Base-by-base conservation (phyloP, 2,797 vertebrate genomes). In the Eulemur rubriventer region DNA sequence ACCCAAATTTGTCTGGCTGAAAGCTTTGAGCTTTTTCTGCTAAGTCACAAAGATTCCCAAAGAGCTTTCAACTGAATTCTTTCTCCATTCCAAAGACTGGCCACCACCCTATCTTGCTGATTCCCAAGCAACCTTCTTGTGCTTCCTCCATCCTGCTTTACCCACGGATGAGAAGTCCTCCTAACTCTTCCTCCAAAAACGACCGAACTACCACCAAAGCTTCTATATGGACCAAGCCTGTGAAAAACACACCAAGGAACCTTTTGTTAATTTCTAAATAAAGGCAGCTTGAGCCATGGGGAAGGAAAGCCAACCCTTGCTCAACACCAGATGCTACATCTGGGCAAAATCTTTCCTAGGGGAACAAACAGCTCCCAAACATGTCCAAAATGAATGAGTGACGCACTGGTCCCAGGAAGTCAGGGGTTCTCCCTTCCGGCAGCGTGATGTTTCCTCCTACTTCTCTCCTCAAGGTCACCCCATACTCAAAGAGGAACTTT, bases 251-350 rank as follows among this genome's bases (percentile, higher is more conserved):
- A 89, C 52, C 80, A 89, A 43, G 43, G 46, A 73, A 81, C 30
- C 69, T 76, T 90, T 41, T 73, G 35, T 70, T 95, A 63, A 87
- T 93, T 90, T 95, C 80, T 93, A 67, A 96, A 52, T n/a, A 76
- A 91, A 92, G 75, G 24, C 50, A 94, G 79, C 63, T 50, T 75
- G 38, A 94, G 70, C 59, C 76, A 89, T 14, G 89, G 35, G 43
- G 90, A 94, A 87, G 76, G 52, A 17, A 98, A 73, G 61, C 17
- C 69, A 95, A 73, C 2, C 65, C 67, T 92, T 94, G 88, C 85
- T 86, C 86, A 96, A 97, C 57, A 95, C 76, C 89, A 96, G 86
- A 97, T 95, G 96, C 79, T 75, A 59, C 75, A 96, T 97, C 93
- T 96, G 85, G 92, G 59, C 61, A 96, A 94, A 97, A 93, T 43